phyloP scores from a whole-genome alignment of 1,140 invertebrate species.

The Magallana angulata region DNA sequence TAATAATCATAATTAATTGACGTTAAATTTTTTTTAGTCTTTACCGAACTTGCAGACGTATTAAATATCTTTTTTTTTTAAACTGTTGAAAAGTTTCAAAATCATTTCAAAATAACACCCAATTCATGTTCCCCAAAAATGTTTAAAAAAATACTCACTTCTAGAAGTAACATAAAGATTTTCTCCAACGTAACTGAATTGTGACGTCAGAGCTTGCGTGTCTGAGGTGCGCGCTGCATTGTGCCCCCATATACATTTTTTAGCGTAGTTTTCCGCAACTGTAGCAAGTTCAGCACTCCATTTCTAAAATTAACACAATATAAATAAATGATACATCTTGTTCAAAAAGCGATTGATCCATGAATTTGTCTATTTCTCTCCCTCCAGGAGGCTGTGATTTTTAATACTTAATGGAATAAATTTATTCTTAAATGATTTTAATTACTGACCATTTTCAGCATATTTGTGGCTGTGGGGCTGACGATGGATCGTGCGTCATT shows the following conservation, averaged over 20 bases:
- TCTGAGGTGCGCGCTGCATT: constrained; percentile 45
- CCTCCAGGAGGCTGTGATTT: no score
- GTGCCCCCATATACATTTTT: constrained; percentile 52
- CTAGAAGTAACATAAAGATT: constrained; percentile 43
- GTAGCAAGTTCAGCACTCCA: constrained; percentile 51
- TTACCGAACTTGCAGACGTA: no score
- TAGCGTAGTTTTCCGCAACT: constrained; percentile 48
- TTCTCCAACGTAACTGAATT: constrained; percentile 57
- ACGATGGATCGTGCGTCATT: constrained; percentile 21
- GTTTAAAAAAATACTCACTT: neutral
- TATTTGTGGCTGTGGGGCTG: constrained; percentile 6
- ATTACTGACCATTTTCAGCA: constrained; percentile 32
- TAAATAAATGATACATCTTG: neutral
- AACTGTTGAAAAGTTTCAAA: no score
- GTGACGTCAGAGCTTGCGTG: constrained; percentile 2
- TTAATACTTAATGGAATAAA: no score
- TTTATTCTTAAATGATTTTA: no score
- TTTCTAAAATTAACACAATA: neutral
- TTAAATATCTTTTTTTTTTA: no score
- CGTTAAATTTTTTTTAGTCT: no score
- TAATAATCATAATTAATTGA: no score
- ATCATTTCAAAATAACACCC: no score
- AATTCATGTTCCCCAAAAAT: no score
- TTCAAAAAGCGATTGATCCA: no score
- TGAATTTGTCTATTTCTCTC: no score